Conservation (phyloP, 2,888 invertebrate species). For the Tineola bisselliella region DNA sequence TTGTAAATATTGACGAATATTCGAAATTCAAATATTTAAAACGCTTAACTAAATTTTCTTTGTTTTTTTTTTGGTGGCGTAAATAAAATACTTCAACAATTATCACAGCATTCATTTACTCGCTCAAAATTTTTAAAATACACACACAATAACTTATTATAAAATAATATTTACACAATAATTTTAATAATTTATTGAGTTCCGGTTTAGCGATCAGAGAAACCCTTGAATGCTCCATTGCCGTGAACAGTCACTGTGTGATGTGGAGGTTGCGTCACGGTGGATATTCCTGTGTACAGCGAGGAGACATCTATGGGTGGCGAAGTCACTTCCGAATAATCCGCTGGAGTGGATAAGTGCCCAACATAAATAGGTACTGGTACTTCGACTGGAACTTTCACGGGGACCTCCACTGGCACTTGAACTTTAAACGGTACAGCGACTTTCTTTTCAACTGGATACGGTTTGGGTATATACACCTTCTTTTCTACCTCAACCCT, state of each 20-base stretch:
- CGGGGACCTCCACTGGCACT: slow-evolving; percentile 32
- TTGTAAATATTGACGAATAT: slow-evolving; percentile 3
- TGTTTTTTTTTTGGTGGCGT: no score
- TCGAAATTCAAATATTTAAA: no score
- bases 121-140: slow-evolving; percentile 21
- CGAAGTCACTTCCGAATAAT: neutral
- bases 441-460: slow-evolving; percentile 48
- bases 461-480: slow-evolving; percentile 32
- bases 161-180: slow-evolving; percentile 12
- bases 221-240: slow-evolving; percentile 38
- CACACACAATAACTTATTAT: slow-evolving; percentile 34
- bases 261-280: slow-evolving; percentile 6
- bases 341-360: neutral
- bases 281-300: neutral
- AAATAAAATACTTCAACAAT: slow-evolving; percentile 11
- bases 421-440: slow-evolving; percentile 29
- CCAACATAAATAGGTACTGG: slow-evolving; percentile 23
- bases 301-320: neutral
- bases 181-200: slow-evolving; percentile 14
- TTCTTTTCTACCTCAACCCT: slow-evolving; percentile 46
- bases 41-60: no score
- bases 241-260: slow-evolving; percentile 25
- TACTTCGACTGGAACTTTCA: slow-evolving; percentile 22
- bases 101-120: slow-evolving; percentile 61
- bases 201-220: slow-evolving; percentile 32